A percentile compares a stretch with the other conserved stretches of the same genome.
These are phyloP conservation scores for Prionailurus viverrinus DNA, from an alignment of 2,113 vertebrate genomes.

Conservation along the genomic window DNA sequence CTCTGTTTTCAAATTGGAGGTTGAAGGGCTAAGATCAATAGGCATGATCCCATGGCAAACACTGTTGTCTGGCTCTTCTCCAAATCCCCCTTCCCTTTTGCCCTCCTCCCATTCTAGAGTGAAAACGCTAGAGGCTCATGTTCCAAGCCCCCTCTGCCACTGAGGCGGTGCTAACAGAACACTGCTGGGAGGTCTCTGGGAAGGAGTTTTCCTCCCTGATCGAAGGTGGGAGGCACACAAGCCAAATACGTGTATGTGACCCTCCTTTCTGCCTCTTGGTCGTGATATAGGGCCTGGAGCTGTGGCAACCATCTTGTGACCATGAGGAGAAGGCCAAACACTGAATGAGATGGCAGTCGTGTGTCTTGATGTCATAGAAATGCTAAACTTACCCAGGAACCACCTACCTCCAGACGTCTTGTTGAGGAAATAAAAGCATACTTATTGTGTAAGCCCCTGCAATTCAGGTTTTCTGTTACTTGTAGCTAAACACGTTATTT, in stretches of 20 bases:
- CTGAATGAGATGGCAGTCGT: not conserved
- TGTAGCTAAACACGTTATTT: not conserved
- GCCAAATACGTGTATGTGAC: not conserved
- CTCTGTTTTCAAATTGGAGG: conserved; percentile 64
- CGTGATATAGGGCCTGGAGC: not conserved
- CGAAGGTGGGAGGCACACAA: not conserved
- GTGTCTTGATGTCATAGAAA: not conserved
- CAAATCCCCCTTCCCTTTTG: not conserved
- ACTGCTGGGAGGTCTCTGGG: not conserved
- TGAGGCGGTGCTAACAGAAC: not conserved
- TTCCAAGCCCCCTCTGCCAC: not conserved
- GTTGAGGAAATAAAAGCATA: not conserved
- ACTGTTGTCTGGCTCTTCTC: not conserved
- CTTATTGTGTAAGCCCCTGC: not conserved
- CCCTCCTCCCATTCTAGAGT: not conserved
- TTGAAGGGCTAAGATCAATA: conserved; percentile 69
- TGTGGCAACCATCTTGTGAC: not conserved
- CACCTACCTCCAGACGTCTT: not conserved
- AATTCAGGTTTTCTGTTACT: not conserved
- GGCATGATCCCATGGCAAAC: conserved; percentile 30
- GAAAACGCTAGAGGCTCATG: not conserved
- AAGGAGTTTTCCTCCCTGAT: not conserved
- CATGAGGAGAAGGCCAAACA: not conserved
- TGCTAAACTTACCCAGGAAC: not conserved
- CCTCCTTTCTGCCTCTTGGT: not conserved